Conservation (phyloP, 2,888 invertebrate genomes). For the Temnothorax rugatulus region DNA sequence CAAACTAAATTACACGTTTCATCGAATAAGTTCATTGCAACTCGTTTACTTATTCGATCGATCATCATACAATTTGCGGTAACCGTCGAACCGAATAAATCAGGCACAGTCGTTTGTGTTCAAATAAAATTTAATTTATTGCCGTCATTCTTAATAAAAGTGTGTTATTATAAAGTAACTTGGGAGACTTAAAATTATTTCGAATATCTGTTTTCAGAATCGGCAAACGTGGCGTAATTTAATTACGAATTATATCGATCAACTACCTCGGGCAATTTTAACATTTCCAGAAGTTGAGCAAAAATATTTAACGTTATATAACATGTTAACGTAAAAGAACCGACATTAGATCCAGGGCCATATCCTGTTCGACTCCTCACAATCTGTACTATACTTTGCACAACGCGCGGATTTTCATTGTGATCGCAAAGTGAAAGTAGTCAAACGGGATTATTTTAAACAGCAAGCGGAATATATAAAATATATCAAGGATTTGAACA, state of each 20-base stretch:
- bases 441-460: slow-evolving; percentile 42
- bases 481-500: slow-evolving; percentile 28
- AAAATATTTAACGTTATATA: slow-evolving; percentile 19
- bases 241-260: background rate
- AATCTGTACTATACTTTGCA: background rate
- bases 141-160: background rate
- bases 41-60: background rate
- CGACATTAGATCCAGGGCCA: slow-evolving; percentile 21
- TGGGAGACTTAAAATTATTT: background rate
- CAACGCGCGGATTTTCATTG: slow-evolving; percentile 25
- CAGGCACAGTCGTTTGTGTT: background rate
- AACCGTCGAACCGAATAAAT: slow-evolving; percentile 23
- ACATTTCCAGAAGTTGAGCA: background rate
- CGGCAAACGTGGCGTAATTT: background rate
- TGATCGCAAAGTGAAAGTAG: slow-evolving; percentile 49
- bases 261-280: background rate
- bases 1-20: slow-evolving; percentile 6
- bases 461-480: slow-evolving; percentile 36
- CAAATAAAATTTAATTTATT: slow-evolving; percentile 8
- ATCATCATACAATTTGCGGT: background rate
- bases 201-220: background rate
- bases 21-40: background rate
- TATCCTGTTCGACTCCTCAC: slow-evolving; percentile 15
- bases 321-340: slow-evolving; percentile 24
- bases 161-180: background rate